Evolutionary conservation across 2,113 vertebrate species (phyloP), one percentile per base, ranked within the genome.

Genomic region (Herpailurus yagouaroundi): DNA sequence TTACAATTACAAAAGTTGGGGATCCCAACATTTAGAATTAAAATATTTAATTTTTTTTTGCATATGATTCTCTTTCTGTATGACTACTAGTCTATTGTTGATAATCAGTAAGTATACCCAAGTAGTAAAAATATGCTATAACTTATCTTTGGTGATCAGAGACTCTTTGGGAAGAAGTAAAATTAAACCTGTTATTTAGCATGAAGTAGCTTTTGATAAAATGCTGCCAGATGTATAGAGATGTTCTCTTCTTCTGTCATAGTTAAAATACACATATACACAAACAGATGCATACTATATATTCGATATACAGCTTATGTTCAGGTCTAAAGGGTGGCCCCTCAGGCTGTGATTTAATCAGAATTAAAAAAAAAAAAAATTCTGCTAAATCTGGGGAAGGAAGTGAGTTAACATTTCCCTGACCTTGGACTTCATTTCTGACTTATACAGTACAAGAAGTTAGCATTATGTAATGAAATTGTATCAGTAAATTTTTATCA

Each of bases 141-240:
- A 91, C 36, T 68, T 95, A 68, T n/a, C 52, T 74, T 94, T 79
- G n/a, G 12, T 87, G 69, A 96, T 73, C 23, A 82, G 25, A 36
- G 87, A 89, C 57, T 90, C 66, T 96, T 93, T 66, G 76, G 91
- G 38, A n/a, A 93, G 31, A 94, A 83, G 63, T 71, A 71, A 89
- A 92, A 88, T 71, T 33, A 76, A 96, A 91, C 60, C 41, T 73
- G 6, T 23, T 48, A 25, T 91, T 91, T 93, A 66, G 27, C 52
- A 82, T 73, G 57, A 77, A 90, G 36, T 19, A 86, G n/a, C 18
- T 85, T 94, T 97, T 79, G 52, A 23, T 80, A 91, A 71, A 21
- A 25, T 86, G 31, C 18, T 63, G 15, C 2, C 29, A 55, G 4
- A 36, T 86, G 69, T 84, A 52, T 29, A 33, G 57, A 76, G 25